Evolutionary conservation across 1,140 invertebrate species (phyloP).

Genomic region (Ceratitis capitata): DNA sequence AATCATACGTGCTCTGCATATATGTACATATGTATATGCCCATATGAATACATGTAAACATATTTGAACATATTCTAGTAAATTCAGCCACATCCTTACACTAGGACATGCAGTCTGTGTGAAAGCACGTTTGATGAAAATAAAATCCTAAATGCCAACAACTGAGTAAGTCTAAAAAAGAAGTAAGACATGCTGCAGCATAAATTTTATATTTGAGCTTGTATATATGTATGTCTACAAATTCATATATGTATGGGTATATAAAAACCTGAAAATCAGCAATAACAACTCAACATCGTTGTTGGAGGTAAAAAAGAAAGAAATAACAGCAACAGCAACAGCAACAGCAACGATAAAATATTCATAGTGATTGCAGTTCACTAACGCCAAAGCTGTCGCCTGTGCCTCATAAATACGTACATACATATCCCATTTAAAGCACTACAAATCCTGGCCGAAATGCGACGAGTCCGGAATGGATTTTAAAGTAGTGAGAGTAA

Average conservation of each 20-base stretch:
- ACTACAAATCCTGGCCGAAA: too few relatives aligned
- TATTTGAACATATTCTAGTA: neutral
- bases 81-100: neutral
- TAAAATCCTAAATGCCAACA: conserved; percentile 19
- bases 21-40: neutral
- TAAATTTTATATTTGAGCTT: neutral
- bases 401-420: neutral
- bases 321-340: too few relatives aligned
- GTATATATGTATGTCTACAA: neutral
- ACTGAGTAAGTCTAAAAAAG: conserved; percentile 5
- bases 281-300: conserved; percentile 13
- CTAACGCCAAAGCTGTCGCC: conserved; percentile 30
- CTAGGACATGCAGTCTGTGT: neutral
- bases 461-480: too few relatives aligned
- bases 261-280: neutral
- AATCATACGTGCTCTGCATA: neutral
- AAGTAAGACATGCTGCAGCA: conserved; percentile 13
- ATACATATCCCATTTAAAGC: too few relatives aligned
- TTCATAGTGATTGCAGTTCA: conserved; percentile 28
- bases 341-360: conserved; percentile 23
- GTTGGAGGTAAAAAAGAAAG: neutral
- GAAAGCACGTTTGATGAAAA: conserved; percentile 12
- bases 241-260: neutral
- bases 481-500: too few relatives aligned
- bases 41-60: neutral